Evolutionary conservation across 2,113 vertebrate genomes (phyloP), one percentile per base, ranked within the genome.

Genomic region (Mesitornis unicolor): DNA sequence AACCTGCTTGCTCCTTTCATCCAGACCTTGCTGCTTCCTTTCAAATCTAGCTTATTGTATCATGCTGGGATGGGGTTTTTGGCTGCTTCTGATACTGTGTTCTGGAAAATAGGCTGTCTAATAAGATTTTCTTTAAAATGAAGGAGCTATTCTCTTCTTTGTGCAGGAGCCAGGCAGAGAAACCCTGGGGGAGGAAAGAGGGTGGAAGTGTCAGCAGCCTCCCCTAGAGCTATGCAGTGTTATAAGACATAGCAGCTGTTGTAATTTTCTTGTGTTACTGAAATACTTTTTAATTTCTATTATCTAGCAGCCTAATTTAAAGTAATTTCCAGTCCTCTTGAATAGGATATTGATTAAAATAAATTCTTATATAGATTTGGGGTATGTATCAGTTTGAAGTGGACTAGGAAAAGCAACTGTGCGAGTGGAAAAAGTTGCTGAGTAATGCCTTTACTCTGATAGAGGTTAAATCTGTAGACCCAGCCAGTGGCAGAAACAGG

Each of bases 321-420:
- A 83, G 35, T 47, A 33, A 36, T 61, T 96, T 79, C 28, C 24
- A 69, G 8, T 87, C 14, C 40, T 59, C 24, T 60, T 53, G 24
- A 74, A 28, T 24, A 67, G 25, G 21, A 9, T 60, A n/a, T 40
- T 9, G 9, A 26, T 91, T 71, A 57, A 64, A 83, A 56, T 25
- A 8, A 74, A 48, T 86, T 68, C 26, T 85, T 83, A 5, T 0
- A 1, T 36, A 60, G n/a, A 33, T 48, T 88, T 88, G 48, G 40
- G 4, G 0, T 67, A 26, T 17, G 1, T 40, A 9, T 63, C 0
- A 0, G 16, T 82, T 89, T 93, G 71, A 81, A 29, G 54, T 63
- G 45, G 33, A 93, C 60, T 75, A 24, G 51, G 45, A 40, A 9
- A 50, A 51, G 33, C 73, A 82, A 33, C 53, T 53, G 22, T 20